Percentiles rank a stretch among this genome's conserved stretches.
phyloP scores from a whole-genome alignment of 2,113 vertebrate species.

The Pseudopipra pipra region DNA sequence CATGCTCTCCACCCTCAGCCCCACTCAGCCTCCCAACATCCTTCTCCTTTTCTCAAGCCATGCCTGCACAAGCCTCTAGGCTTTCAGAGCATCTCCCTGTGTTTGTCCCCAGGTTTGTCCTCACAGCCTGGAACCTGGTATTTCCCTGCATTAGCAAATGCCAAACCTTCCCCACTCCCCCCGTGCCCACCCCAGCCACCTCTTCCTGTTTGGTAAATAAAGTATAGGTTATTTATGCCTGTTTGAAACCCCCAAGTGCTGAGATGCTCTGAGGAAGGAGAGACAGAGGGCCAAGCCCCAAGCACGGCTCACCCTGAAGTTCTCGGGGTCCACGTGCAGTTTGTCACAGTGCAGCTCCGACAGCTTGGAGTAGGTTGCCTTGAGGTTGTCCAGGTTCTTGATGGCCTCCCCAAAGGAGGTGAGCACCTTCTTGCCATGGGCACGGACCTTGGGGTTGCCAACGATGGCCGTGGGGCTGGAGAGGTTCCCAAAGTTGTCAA shows the following conservation, averaged over 20 bases:
- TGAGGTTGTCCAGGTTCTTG: constrained; percentile 82
- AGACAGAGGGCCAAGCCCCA: background rate
- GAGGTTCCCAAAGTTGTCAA: constrained; percentile 79
- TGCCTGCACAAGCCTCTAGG: background rate
- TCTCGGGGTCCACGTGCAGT: constrained; percentile 86
- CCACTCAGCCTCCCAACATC: background rate
- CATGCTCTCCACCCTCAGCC: background rate
- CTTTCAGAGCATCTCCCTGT: fast-evolving
- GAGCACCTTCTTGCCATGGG: constrained; percentile 81
- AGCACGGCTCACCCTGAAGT: constrained; percentile 61
- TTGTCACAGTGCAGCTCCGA: constrained; percentile 85
- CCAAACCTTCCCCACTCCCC: background rate
- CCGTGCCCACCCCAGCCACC: background rate
- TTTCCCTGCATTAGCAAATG: background rate
- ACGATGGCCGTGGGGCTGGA: constrained; percentile 78
- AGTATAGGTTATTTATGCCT: fast-evolving
- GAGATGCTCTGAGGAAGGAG: background rate
- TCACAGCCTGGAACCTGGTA: background rate
- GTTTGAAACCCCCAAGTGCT: background rate
- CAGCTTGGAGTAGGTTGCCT: constrained; percentile 72
- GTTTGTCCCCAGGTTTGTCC: background rate
- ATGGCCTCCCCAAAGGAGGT: constrained; percentile 79
- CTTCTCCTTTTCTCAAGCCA: background rate
- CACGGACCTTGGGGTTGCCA: constrained; percentile 74
- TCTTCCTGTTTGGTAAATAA: background rate